Percentiles rank a stretch among this genome's conserved stretches.
These are phyloP conservation scores for Tragelaphus buxtoni DNA, from an alignment of 2,113 vertebrate species.

Conservation along the genomic window DNA sequence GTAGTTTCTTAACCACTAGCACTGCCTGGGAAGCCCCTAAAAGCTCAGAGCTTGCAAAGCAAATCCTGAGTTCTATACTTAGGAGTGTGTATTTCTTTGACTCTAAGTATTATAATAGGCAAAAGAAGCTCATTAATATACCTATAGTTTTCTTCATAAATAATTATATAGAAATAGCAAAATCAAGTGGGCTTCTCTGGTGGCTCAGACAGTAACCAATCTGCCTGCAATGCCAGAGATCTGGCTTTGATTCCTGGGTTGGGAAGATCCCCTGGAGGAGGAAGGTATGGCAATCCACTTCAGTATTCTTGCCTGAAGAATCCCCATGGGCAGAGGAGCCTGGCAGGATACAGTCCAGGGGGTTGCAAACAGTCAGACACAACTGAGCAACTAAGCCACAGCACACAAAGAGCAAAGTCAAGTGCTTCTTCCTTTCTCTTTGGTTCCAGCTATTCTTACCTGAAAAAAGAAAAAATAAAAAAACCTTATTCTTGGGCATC, in stretches of 20 bases:
- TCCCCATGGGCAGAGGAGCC: not conserved
- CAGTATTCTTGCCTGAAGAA: not conserved
- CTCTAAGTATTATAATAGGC: not conserved
- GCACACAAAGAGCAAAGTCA: not conserved
- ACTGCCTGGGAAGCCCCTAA: not conserved
- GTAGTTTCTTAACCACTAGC: not conserved
- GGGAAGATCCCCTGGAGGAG: not conserved
- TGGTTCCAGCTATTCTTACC: not conserved
- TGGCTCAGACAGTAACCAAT: accelerated
- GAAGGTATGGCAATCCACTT: not conserved
- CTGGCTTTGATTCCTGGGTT: not conserved
- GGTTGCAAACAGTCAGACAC: not conserved
- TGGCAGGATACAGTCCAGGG: not conserved
- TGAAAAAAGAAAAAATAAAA: not conserved
- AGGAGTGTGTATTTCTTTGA: not conserved
- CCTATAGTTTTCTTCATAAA: not conserved
- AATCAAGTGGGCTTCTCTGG: not conserved
- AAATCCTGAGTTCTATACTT: not conserved
- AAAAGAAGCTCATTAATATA: not conserved
- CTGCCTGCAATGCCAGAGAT: not conserved
- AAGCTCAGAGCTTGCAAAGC: not conserved
- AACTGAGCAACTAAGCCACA: not conserved
- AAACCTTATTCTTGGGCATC: not conserved
- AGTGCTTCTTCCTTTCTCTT: not conserved
- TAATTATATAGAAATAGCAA: not conserved